Base-by-base conservation (phyloP, 2,797 vertebrate species). In the Enteromius trimaculatus region DNA sequence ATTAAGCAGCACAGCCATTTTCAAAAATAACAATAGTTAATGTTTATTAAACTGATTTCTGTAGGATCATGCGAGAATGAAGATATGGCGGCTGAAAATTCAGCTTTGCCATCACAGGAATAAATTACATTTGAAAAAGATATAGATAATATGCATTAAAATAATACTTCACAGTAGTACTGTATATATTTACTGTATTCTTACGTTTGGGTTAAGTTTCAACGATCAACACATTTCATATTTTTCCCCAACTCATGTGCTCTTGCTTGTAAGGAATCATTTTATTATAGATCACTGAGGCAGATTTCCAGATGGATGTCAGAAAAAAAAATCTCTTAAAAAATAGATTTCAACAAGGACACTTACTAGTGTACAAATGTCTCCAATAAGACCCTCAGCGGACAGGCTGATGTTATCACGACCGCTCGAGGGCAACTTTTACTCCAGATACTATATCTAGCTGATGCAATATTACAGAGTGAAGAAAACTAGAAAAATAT, bases 321-420 rank as follows among this genome's bases (percentile, higher is more conserved):
- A 39, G 60, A 3, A 66, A 29, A 51, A 71, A 31, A 51, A 49
- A 49, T 17, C 2, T n/a, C 4, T 16, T 4, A 75, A 72, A 72
- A 75, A n/a, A 53, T 9, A 66, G 29, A 49, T 66, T 66, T 66
- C 66, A 70, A 69, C 69, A 58, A 76, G 53, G 51, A 58, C 72
- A 39, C 72, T 76, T 53, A 53, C 49, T 53, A 74, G 71, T 74
- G 71, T 74, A 53, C 71, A 74, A 74, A 74, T 37, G 29, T 58
- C 7, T 39, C 34, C 72, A 76, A 76, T 76, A 76, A 58, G 7
- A 58, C 72, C 72, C 72, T 58, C 51, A 58, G 21, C 13, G 8
- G 31, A 39, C 34, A 58, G 34, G 51, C 21, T 39, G 51, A 58
- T 76, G 53, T 17, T 58, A 58, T 76, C 74, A 58, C 34, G 21